These are phyloP conservation scores for Drosophila mayaguana DNA, from an alignment of 2,888 invertebrate genomes.

Conservation along the genomic window DNA sequence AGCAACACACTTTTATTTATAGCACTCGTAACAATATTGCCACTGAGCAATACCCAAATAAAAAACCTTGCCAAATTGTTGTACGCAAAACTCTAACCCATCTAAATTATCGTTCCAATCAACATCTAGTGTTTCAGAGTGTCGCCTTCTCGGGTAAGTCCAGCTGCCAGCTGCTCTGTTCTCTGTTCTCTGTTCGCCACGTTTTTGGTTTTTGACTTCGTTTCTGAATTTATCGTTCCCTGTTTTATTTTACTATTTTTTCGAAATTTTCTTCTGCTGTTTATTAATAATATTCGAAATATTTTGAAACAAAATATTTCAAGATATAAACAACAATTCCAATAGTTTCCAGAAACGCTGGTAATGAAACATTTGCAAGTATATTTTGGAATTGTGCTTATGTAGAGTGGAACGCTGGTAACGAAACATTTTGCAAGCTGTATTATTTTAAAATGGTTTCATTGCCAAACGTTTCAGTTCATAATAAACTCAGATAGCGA, in stretches of 20 bases:
- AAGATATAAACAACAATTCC: not conserved
- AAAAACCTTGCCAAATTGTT: conserved; percentile 80
- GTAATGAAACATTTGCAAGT: not conserved
- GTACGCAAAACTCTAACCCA: conserved; percentile 84
- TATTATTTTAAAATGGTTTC: not conserved
- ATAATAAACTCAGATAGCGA: not conserved
- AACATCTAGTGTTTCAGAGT: conserved; percentile 94
- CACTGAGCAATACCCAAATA: conserved; percentile 28
- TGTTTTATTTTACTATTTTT: not conserved
- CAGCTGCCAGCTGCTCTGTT: conserved; percentile 18
- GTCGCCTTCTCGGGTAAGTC: conserved; percentile 97
- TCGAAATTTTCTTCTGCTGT: not conserved
- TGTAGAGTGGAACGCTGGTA: not conserved
- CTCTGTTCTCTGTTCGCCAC: conserved; percentile 16
- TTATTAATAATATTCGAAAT: no score
- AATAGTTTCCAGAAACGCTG: not conserved
- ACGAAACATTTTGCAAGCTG: not conserved
- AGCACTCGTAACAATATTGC: conserved; percentile 41
- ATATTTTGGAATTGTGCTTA: not conserved
- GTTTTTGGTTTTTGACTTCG: conserved; percentile 10
- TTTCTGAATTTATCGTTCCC: conserved; percentile 9
- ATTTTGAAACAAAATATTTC: no score
- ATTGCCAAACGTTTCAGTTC: not conserved
- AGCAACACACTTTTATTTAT: conserved; percentile 52
- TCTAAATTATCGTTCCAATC: conserved; percentile 84